phyloP scores from a whole-genome alignment of 2,888 invertebrate genomes.

The Elmis aenea region DNA sequence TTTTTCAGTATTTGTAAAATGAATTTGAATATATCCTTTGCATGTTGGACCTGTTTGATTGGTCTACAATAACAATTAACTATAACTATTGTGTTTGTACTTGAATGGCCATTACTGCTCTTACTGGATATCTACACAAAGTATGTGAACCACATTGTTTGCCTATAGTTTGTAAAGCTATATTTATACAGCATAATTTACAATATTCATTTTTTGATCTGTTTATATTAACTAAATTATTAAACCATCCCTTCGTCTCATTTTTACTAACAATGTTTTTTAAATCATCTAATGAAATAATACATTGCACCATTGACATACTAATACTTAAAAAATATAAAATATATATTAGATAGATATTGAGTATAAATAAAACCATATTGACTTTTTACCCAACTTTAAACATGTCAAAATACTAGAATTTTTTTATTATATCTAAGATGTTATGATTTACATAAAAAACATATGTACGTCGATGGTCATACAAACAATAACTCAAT shows the following conservation, averaged over 20 bases:
- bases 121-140: conserved; percentile 32
- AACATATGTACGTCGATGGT: too few relatives aligned
- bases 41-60: conserved; percentile 27
- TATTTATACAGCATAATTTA: conserved; percentile 34
- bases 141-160: conserved; percentile 38
- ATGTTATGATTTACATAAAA: too few relatives aligned
- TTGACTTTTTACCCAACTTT: background rate
- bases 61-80: conserved; percentile 14
- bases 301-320: too few relatives aligned
- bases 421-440: too few relatives aligned
- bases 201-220: conserved; percentile 31
- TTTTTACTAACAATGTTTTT: conserved; percentile 14
- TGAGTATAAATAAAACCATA: background rate
- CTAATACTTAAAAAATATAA: too few relatives aligned
- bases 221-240: conserved; percentile 11
- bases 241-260: conserved; percentile 18
- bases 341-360: conserved; percentile 3
- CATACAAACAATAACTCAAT: too few relatives aligned
- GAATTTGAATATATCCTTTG: conserved; percentile 31
- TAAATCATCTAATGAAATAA: conserved; percentile 4
- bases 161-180: conserved; percentile 25
- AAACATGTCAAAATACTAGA: background rate
- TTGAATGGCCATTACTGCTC: conserved; percentile 11
- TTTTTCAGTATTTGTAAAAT: conserved; percentile 39
- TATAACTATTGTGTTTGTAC: too few relatives aligned